Base-by-base conservation (phyloP, 2,113 vertebrate species). In the Ranitomeya imitator region DNA sequence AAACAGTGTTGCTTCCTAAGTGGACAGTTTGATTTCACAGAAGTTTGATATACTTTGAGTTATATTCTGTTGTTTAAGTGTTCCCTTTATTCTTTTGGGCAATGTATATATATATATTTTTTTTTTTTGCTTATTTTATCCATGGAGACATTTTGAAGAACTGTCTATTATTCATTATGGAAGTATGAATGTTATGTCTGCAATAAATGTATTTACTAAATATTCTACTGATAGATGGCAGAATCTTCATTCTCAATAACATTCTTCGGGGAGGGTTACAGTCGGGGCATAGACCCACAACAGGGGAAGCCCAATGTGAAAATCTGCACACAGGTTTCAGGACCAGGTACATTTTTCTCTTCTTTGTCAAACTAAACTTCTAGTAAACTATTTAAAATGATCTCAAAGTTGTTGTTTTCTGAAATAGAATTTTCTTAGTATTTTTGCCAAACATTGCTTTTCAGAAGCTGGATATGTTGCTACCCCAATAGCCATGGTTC, bases 401-500 rank as follows among this genome's bases (percentile, higher is more conserved):
- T n/a, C 10, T 10, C 10, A 8, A 65, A 65, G 21, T 4, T 65
- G 10, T 69, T 69, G 0, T 51, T 7, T 19, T 51, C 7, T 18
- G 18, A 1, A 77, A 54, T 77, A 77, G 4, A 21, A 52, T 51
- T 45, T 21, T 76, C 51, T 45, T 74, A 45, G 71, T 52, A 21
- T 52, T 76, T 76, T 51, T 76, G n/a, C 23, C 51, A 55, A 59
- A 23, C 31, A 23, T 45, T 81, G 59, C 63, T 67, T 67, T 84
- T 65, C 91, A 99, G 98, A 99, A 90, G 91, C 91, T 86, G 98
- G 94, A 55, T 99, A 99, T 54, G 91, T 99, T 86, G 92, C 97
- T 82, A 99, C 98, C 0, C 94, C 98, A 78, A 97, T 98, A 73
- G 94, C 94, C 80, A 97, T 99, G 97, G 98, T 99, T 45, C 98